These are phyloP conservation scores for Melanogrammus aeglefinus DNA, from an alignment of 2,797 vertebrate species.

Conservation along the genomic window DNA sequence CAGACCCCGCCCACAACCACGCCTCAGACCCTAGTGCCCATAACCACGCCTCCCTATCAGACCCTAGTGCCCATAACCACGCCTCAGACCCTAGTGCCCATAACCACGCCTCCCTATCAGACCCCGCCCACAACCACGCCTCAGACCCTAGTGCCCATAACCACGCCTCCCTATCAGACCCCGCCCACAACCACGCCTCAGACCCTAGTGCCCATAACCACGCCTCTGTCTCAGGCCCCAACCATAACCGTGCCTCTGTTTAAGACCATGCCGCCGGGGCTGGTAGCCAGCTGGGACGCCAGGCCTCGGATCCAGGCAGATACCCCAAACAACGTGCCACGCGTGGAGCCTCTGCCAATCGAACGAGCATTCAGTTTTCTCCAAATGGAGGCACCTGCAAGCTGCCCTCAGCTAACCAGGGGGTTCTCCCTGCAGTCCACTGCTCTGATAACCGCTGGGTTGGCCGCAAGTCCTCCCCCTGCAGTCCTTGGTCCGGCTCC, in stretches of 20 bases:
- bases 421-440: constrained; percentile 1
- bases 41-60: background rate
- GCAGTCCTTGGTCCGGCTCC: too few relatives aligned
- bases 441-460: background rate
- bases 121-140: background rate
- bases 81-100: background rate
- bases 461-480: background rate
- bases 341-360: background rate
- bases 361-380: background rate
- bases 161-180: background rate
- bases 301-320: background rate
- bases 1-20: background rate
- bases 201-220: background rate
- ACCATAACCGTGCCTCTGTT: background rate
- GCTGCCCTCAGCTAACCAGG: background rate
- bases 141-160: background rate
- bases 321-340: background rate
- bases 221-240: background rate
- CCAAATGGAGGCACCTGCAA: background rate
- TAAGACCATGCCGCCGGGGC: background rate
- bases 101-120: too few relatives aligned
- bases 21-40: background rate
- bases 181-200: background rate
- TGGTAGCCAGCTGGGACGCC: background rate
- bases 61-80: background rate